phyloP scores from a whole-genome alignment of 2,888 invertebrate species.

The Bruchidius siliquastri region DNA sequence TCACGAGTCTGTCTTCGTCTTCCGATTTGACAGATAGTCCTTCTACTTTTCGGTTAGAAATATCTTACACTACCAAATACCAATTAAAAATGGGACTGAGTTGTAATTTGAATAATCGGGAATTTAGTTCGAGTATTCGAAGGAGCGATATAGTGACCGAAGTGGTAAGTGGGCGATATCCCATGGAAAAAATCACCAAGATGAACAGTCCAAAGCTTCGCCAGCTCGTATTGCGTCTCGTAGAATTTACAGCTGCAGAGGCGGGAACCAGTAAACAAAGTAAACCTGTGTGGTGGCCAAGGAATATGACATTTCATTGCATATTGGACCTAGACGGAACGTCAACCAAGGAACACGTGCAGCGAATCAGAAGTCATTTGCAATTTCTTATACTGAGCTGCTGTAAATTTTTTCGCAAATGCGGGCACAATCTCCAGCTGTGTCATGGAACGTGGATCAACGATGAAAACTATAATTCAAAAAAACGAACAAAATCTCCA shows the following conservation, averaged over 20 bases:
- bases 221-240: conserved; percentile 1
- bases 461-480: neutral
- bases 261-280: neutral
- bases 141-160: neutral
- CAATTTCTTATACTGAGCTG: neutral
- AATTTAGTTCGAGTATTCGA: neutral
- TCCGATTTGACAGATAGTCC: neutral
- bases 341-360: neutral
- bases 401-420: neutral
- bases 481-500: neutral
- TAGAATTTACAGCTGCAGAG: neutral
- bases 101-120: neutral
- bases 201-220: neutral
- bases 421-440: neutral
- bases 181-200: neutral
- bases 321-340: neutral
- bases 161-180: neutral
- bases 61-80: neutral
- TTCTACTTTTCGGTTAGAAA: neutral
- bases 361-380: neutral
- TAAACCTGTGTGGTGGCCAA: conserved; percentile 3
- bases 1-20: neutral
- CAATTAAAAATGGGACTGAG: neutral
- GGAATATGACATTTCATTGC: neutral
- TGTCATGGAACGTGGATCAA: neutral